These are phyloP conservation scores for Tricholauxania praeusta DNA, from an alignment of 2,888 invertebrate genomes.

Conservation along the genomic window DNA sequence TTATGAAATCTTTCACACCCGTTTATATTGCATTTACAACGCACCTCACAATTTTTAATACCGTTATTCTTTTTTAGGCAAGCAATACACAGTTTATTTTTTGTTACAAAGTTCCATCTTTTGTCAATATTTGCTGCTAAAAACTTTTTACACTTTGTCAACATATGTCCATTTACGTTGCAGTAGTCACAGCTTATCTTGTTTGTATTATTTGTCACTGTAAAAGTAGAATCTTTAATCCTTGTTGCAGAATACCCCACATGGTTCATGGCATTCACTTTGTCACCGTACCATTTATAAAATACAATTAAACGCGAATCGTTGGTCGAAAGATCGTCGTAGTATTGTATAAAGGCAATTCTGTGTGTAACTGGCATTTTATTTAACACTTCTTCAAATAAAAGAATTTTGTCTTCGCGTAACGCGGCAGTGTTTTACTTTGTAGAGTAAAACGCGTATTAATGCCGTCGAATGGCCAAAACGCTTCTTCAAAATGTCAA, in stretches of 20 bases:
- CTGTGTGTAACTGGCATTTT: background rate
- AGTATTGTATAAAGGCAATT: background rate
- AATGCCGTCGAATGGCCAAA: too few species aligned
- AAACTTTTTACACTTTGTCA: background rate
- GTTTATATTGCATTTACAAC: too few species aligned
- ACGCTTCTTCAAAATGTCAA: too few species aligned
- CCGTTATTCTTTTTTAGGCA: background rate
- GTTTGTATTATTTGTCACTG: background rate
- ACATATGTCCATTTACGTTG: background rate
- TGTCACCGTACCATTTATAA: conserved; percentile 3
- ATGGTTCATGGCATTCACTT: background rate
- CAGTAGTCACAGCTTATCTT: background rate
- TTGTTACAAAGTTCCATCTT: conserved; percentile 5
- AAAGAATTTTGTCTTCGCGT: too few species aligned
- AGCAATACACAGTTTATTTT: conserved; percentile 4
- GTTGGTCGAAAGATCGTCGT: background rate
- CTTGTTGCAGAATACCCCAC: background rate
- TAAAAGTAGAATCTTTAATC: background rate
- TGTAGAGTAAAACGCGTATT: too few species aligned
- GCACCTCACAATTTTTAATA: too few species aligned
- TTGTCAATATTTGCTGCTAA: background rate
- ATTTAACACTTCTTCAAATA: conserved; percentile 1
- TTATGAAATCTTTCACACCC: too few species aligned
- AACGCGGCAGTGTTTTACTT: too few species aligned
- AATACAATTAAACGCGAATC: background rate